These are phyloP conservation scores for Heterochromis multidens DNA, from an alignment of 2,113 vertebrate species.

Conservation along the genomic window DNA sequence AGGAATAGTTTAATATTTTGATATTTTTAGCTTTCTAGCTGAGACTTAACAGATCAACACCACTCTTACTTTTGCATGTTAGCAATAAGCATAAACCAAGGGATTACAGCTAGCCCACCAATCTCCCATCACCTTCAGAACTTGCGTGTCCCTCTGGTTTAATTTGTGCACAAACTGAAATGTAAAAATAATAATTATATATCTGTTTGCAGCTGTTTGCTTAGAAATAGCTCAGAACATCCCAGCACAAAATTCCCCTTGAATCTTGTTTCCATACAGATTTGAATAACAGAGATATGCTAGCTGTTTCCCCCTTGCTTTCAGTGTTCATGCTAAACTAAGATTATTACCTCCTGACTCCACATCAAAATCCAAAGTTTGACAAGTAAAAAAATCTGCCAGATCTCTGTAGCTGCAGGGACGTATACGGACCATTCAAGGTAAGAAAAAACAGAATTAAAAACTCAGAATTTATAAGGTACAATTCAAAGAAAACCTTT, in stretches of 20 bases:
- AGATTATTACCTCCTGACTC: background rate
- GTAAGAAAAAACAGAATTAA: background rate
- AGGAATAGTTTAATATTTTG: background rate
- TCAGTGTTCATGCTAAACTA: background rate
- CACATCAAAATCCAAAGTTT: background rate
- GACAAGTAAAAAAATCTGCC: background rate
- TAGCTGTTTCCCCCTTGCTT: background rate
- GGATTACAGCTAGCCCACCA: background rate
- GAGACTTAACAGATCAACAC: background rate
- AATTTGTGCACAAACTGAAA: background rate
- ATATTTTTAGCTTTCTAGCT: background rate
- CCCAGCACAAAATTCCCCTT: background rate
- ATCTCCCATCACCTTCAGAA: background rate
- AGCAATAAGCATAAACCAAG: background rate
- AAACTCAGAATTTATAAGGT: no score
- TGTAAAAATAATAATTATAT: background rate
- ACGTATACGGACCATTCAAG: background rate
- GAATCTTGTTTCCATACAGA: background rate
- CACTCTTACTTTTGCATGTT: background rate
- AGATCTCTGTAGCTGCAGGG: background rate
- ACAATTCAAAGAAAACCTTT: background rate
- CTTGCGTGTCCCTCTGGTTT: background rate
- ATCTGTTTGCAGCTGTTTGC: background rate
- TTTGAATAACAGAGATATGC: background rate
- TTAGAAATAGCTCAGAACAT: background rate